Conservation (phyloP, 2,888 invertebrate genomes). For the Orthosia gracilis region DNA sequence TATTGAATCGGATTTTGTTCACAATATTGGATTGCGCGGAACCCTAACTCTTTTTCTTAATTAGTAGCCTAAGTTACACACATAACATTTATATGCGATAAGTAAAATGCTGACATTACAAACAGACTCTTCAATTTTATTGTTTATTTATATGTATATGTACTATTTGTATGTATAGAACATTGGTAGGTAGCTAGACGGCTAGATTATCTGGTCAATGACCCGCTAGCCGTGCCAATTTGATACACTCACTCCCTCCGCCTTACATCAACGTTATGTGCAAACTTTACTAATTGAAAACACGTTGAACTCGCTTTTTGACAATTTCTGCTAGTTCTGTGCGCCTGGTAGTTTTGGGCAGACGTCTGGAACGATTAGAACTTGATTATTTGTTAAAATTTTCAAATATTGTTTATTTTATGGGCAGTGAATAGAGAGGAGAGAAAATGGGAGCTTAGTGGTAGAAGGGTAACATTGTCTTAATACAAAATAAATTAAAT, state of each 20-base stretch:
- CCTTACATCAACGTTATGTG: conserved; percentile 36
- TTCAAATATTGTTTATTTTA: background rate
- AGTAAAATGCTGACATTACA: too few relatives aligned
- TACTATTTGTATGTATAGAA: background rate
- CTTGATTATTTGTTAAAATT: background rate
- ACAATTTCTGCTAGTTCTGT: conserved; percentile 6
- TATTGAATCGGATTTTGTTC: too few relatives aligned
- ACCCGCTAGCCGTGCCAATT: conserved; percentile 61
- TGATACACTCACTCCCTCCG: conserved; percentile 54
- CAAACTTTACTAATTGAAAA: conserved; percentile 62
- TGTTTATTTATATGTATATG: too few relatives aligned
- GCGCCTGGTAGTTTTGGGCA: background rate
- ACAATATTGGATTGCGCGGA: too few relatives aligned
- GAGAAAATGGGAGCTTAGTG: too few relatives aligned
- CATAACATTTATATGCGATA: too few relatives aligned
- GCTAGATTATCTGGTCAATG: conserved; percentile 67
- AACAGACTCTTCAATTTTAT: too few relatives aligned
- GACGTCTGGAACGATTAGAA: background rate
- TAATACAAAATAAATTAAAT: too few relatives aligned
- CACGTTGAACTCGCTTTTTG: conserved; percentile 44
- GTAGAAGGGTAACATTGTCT: too few relatives aligned
- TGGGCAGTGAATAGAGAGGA: too few relatives aligned
- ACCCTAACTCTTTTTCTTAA: too few relatives aligned
- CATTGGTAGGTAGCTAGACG: conserved; percentile 59
- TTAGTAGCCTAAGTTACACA: too few relatives aligned